A percentile compares a stretch with the other conserved stretches of the same genome.
Conservation (phyloP, 2,113 vertebrate genomes). For the Atlantisia rogersi region DNA sequence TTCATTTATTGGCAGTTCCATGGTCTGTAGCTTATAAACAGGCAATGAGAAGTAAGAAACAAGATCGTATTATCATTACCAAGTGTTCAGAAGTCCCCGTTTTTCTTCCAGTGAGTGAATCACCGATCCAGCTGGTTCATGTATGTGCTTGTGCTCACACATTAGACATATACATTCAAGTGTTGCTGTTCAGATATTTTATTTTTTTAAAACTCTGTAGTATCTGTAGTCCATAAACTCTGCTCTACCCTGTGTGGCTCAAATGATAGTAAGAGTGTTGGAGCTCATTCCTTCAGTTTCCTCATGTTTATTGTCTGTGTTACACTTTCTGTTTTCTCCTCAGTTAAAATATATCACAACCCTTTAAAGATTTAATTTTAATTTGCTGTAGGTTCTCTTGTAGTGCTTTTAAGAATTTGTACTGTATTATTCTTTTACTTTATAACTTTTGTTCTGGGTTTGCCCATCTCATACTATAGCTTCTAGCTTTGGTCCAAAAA, state of each 20-base stretch:
- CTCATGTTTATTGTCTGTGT: neutral
- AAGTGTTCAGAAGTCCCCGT: neutral
- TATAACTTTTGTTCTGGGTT: neutral
- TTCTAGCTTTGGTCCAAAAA: neutral
- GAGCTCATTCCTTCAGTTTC: neutral
- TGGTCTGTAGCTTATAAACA: neutral
- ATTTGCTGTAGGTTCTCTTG: neutral
- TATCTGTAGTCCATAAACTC: neutral
- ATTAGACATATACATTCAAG: neutral
- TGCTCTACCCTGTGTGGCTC: neutral
- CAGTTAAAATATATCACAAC: neutral
- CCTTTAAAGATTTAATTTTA: neutral
- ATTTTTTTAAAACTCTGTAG: neutral
- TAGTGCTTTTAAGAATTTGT: neutral
- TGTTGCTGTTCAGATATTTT: neutral
- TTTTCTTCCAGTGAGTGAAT: neutral
- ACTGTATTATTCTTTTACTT: neutral
- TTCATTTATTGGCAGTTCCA: neutral
- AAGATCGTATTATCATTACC: neutral
- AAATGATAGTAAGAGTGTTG: neutral
- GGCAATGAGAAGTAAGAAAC: neutral
- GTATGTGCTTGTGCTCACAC: neutral
- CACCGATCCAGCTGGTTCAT: neutral
- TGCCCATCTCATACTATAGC: neutral
- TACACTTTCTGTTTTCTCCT: neutral